Evolutionary conservation across 2,113 vertebrate genomes (phyloP).

Genomic region (Charadrius vociferus): DNA sequence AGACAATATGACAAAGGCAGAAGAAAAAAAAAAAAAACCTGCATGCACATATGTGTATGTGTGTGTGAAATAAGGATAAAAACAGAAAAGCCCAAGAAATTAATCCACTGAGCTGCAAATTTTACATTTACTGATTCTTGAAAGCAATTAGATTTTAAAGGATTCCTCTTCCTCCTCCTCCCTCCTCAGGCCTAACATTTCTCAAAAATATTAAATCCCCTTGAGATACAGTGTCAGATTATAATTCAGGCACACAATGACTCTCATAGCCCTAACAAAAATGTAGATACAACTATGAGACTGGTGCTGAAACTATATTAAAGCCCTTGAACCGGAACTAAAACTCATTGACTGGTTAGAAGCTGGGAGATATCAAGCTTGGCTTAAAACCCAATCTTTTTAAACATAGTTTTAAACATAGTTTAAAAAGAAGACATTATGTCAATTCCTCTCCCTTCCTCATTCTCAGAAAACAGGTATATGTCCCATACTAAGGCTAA

Average conservation of each 20-base stretch:
- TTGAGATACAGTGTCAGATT: conserved; percentile 31
- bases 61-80: not conserved
- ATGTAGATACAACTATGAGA: conserved; percentile 18
- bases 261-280: not conserved
- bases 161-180: not conserved
- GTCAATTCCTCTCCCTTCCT: not conserved
- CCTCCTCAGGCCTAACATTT: not conserved
- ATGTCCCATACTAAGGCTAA: not conserved
- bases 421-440: not conserved
- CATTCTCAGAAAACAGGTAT: not conserved
- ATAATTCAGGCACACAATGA: not conserved
- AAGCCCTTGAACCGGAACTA: not conserved
- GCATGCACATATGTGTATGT: not conserved
- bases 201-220: not conserved
- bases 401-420: too few species aligned
- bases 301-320: conserved; percentile 18
- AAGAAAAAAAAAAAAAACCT: conserved; percentile 72
- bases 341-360: not conserved
- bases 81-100: not conserved
- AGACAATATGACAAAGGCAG: conserved; percentile 70
- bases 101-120: conserved; percentile 36
- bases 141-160: not conserved
- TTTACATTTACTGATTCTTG: conserved; percentile 21
- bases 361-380: not conserved
- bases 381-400: not conserved